A percentile compares a stretch with the other conserved stretches of the same genome.
These are phyloP conservation scores for Notothenia coriiceps DNA, from an alignment of 2,113 vertebrate species.

Conservation along the genomic window DNA sequence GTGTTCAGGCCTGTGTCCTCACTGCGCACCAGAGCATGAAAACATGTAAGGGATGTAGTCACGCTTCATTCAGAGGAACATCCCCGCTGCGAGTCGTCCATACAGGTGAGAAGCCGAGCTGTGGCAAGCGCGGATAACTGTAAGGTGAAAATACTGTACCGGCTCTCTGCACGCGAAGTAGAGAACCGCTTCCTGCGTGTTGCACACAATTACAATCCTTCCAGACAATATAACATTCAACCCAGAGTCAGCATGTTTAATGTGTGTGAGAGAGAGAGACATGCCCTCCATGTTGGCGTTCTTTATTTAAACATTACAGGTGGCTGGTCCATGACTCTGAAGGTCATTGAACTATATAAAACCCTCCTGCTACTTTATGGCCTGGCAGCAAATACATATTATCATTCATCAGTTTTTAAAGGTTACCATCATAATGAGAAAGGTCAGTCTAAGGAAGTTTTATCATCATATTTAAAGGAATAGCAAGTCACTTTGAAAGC, in stretches of 20 bases:
- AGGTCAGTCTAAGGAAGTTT: not conserved
- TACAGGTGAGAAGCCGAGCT: conserved; percentile 35
- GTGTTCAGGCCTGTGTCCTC: conserved; percentile 1
- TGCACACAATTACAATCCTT: not conserved
- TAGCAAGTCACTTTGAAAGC: not conserved
- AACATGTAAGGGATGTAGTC: conserved; percentile 31
- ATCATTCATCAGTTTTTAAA: not conserved
- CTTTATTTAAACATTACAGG: not conserved
- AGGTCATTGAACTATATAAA: not conserved
- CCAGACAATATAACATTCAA: not conserved
- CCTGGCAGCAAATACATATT: not conserved
- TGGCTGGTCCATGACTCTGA: conserved; percentile 1
- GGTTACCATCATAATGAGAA: not conserved
- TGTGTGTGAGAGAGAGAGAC: not conserved
- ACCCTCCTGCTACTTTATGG: not conserved
- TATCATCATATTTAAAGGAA: not conserved
- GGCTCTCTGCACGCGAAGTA: conserved; percentile 20
- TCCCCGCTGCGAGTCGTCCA: conserved; percentile 28
- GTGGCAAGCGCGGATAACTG: conserved; percentile 10
- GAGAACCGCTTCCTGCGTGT: not conserved
- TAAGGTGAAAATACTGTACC: not conserved
- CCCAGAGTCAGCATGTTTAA: conserved; percentile 4
- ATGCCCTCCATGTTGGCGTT: not conserved
- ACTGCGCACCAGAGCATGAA: conserved; percentile 47
- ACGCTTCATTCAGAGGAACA: conserved; percentile 49